Evolutionary conservation across 2,797 vertebrate species (phyloP), one percentile per base, ranked within the genome.

Genomic region (Scarus forsteni): DNA sequence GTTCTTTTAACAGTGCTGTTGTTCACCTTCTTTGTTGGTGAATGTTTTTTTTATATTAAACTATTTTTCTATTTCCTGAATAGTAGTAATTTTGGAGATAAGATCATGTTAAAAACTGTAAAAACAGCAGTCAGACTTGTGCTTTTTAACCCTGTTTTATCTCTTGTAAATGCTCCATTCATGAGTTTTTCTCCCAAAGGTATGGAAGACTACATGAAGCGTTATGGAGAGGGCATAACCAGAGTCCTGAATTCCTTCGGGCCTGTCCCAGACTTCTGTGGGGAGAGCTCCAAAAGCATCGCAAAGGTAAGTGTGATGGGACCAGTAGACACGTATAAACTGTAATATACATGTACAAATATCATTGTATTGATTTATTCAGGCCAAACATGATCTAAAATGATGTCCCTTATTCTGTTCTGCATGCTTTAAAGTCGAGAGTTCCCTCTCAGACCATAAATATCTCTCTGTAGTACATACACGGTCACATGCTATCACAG

Each of bases 221-320:
- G 96, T 16, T 99, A 99, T 10, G 85, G 92, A 1, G 93, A 93
- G 49, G 95, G 96, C 46, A 96, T 99, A 66, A 93, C 34, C 39
- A 94, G 85, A 62, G 93, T 99, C 66, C 90, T 98, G 69, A 91
- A 73, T 67, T 94, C 94, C 39, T 98, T 97, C 50, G 97, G 97
- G n/a, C 94, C 97, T 1, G 76, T 96, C 60, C 97, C 97, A 48
- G 94, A 97, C 61, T 99, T 99, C 89, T 93, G 85, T 3, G 92
- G 93, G 6, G 93, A 96, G 66, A 90, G 81, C 18, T 92, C 93
- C 68, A 84, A 95, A 72, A 92, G 86, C 66, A 91, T 99, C 66
- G 73, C 69, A 70, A 87, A 95, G 84, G 97, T 99, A 79, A 78
- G 88, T 85, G 15, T 13, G 55, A 61, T 5, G 4, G 27, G 27